Evolutionary conservation across 2,113 vertebrate genomes (phyloP).

Genomic region (Hyperopisus bebe): DNA sequence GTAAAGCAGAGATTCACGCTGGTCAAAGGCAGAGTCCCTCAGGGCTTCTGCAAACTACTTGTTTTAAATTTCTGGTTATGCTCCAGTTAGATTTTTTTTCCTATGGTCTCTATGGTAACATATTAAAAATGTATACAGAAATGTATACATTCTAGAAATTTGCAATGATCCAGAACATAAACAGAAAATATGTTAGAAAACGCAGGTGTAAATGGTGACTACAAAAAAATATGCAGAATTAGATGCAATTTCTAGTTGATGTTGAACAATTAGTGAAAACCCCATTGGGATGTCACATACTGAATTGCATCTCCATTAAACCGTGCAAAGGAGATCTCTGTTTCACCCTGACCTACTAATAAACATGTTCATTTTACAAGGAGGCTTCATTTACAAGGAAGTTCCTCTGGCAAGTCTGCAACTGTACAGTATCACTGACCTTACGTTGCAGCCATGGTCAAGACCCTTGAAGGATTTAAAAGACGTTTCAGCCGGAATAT

Average conservation of each 20-base stretch:
- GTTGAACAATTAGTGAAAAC: not conserved
- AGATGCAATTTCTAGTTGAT: not conserved
- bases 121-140: not conserved
- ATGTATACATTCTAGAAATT: not conserved
- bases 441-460: not conserved
- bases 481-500: not conserved
- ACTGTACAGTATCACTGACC: not conserved
- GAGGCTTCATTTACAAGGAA: not conserved
- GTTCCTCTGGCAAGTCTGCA: not conserved
- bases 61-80: conserved; percentile 1
- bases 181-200: not conserved
- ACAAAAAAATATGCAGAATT: not conserved
- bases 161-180: not conserved
- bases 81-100: not conserved
- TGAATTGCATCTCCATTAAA: not conserved
- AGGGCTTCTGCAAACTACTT: not conserved
- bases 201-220: not conserved
- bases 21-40: not conserved
- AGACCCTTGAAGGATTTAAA: not conserved
- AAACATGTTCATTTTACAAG: not conserved
- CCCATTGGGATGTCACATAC: not conserved
- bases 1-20: conserved; percentile 2
- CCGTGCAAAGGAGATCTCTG: not conserved
- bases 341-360: not conserved
- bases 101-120: not conserved